Conservation (phyloP, 2,113 vertebrate species). For the Gobiocypris rarus region DNA sequence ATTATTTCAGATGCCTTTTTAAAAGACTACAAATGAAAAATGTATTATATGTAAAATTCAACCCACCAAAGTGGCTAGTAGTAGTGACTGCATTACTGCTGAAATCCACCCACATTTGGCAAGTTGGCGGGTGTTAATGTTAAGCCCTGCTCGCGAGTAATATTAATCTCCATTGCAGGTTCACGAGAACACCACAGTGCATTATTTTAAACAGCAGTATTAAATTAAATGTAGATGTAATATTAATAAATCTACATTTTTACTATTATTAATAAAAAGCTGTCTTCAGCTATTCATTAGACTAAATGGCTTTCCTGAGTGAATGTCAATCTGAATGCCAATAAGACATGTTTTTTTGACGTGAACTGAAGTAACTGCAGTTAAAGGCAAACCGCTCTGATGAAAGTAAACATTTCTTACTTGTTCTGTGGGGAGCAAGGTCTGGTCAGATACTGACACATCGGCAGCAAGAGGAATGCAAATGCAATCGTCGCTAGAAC, state of each 20-base stretch:
- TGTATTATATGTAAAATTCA: too few relatives aligned
- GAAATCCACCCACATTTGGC: too few relatives aligned
- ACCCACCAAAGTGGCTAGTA: too few relatives aligned
- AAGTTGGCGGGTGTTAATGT: too few relatives aligned
- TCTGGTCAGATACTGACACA: constrained; percentile 99
- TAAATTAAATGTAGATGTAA: too few relatives aligned
- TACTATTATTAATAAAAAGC: not conserved
- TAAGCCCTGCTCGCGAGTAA: too few relatives aligned
- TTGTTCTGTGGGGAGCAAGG: constrained; percentile 98
- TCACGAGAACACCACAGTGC: too few relatives aligned
- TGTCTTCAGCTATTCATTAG: not conserved
- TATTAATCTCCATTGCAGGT: too few relatives aligned
- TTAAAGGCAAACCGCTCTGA: not conserved
- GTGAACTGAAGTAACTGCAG: not conserved
- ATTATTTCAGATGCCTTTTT: too few relatives aligned
- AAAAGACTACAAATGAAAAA: too few relatives aligned
- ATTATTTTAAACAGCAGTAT: too few relatives aligned
- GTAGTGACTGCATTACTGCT: too few relatives aligned
- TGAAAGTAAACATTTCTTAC: constrained; percentile 74
- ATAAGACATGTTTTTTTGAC: not conserved
- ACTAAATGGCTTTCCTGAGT: not conserved
- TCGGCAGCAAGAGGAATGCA: constrained; percentile 97
- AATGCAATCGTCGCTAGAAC: constrained; percentile 99
- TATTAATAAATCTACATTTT: not conserved
- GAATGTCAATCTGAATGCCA: not conserved